Evolutionary conservation across 2,888 invertebrate genomes (phyloP).

Genomic region (Automeris io): DNA sequence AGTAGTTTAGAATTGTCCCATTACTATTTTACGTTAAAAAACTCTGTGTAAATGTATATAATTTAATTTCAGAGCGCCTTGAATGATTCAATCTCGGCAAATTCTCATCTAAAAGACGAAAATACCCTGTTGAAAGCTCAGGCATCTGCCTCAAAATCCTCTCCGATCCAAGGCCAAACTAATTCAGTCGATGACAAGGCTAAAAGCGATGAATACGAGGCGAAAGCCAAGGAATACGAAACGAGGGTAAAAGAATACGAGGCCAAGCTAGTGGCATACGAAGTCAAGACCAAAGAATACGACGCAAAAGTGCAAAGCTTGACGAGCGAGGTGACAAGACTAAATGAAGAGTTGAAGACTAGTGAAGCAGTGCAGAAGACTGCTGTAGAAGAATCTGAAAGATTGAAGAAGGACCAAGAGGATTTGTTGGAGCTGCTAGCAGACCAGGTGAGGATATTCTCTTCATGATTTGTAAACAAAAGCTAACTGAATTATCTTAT

Average conservation of each 20-base stretch:
- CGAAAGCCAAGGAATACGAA: slow-evolving; percentile 22
- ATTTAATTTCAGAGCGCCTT: slow-evolving; percentile 51
- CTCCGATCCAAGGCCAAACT: slow-evolving; percentile 12
- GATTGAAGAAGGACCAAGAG: slow-evolving; percentile 92
- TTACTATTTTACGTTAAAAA: no score
- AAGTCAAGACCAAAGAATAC: slow-evolving; percentile 17
- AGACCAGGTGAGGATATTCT: slow-evolving; percentile 81
- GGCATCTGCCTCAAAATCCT: slow-evolving; percentile 60
- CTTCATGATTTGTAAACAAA: no score
- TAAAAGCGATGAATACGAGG: slow-evolving; percentile 10
- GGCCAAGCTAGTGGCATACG: slow-evolving; percentile 8
- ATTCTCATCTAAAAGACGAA: slow-evolving; percentile 89
- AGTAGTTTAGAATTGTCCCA: no score
- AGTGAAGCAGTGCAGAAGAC: slow-evolving; percentile 28
- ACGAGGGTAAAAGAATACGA: slow-evolving; percentile 11
- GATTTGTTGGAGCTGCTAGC: slow-evolving; percentile 92
- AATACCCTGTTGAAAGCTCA: slow-evolving; percentile 90
- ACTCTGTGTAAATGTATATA: no score
- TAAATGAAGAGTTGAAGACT: slow-evolving; percentile 25
- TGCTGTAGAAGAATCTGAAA: slow-evolving; percentile 72
- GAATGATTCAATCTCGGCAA: slow-evolving; percentile 81
- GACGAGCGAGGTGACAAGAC: slow-evolving; percentile 26
- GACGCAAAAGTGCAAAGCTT: slow-evolving; percentile 29
- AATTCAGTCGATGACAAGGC: slow-evolving; percentile 11
- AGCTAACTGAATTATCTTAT: no score